Base-by-base conservation (phyloP, 1,140 invertebrate species). In the Drosophila athabasca region DNA sequence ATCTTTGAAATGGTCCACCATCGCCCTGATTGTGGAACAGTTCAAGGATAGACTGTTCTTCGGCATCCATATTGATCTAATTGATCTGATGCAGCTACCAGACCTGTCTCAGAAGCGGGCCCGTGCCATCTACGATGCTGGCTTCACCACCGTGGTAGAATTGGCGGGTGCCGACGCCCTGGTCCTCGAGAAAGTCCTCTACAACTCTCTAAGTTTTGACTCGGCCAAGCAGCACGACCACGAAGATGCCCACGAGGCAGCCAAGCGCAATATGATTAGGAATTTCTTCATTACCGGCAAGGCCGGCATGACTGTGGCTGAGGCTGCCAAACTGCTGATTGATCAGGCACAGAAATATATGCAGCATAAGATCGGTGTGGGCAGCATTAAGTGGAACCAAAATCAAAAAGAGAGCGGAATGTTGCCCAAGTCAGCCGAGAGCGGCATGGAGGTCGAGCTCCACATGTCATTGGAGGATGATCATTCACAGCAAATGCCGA, bases 31-130 rank as follows among this genome's bases (percentile, higher is more conserved):
- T 2, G 94, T 99, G 11, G 95, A 95, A 5, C 96, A 99, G 92
- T 99, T 99, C 92, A 97, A 99, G 93, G 95, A 96, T 75, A 95
- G 99, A 15, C 93, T 99, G 22, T 96, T 97, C 76, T 99, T 99
- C 93, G 99, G 98, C 9, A 96, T 99, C 31, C 96, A 97, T 78
- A 94, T 96, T 50, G 98, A 99, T 90, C 93, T 99, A 6, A 94
- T 98, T 61, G 98, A 99, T 90, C 93, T 99, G 41, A 95, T 99
- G 92, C 94, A 96, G 68, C 92, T 99, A 39, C 94, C 96, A 7
- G 94, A 95, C 74, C 92, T 99, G 39, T 98, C 97, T 92, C 97
- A 96, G 1, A 93, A 95, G 62, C 94, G 96, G 69, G 98, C 98
- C 1, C 93, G 98, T 87, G 94, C 95, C 31, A 92, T 99, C 6